phyloP scores from a whole-genome alignment of 2,113 vertebrate species.

The Perca fluviatilis region DNA sequence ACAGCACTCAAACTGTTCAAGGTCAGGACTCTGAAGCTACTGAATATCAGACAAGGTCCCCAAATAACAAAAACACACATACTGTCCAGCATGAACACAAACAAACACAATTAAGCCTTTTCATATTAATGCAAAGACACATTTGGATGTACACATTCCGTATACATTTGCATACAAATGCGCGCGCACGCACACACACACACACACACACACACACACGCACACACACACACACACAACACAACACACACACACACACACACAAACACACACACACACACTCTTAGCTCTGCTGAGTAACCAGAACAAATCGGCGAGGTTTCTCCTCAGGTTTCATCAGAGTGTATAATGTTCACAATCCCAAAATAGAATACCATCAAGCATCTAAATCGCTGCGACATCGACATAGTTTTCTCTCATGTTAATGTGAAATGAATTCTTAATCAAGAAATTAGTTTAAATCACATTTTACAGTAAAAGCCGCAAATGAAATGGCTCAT shows the following conservation, averaged over 20 bases:
- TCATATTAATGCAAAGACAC: background rate
- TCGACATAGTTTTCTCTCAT: background rate
- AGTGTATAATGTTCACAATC: constrained; percentile 54
- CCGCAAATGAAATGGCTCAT: background rate
- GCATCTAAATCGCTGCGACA: constrained; percentile 40
- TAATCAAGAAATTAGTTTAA: constrained; percentile 3
- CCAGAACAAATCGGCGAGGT: constrained; percentile 39
- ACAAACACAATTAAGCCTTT: background rate
- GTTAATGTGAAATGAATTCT: constrained; percentile 25
- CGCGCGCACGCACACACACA: background rate
- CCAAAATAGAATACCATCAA: constrained; percentile 59
- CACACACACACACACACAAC: constrained; percentile 6
- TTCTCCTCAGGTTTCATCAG: constrained; percentile 69
- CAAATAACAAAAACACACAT: constrained; percentile 36
- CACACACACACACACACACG: constrained; percentile 1
- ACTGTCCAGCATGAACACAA: background rate
- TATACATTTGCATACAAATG: background rate
- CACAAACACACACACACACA: constrained; percentile 3
- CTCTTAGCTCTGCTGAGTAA: constrained; percentile 53
- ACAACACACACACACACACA: background rate
- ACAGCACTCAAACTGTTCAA: constrained; percentile 63
- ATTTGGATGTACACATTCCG: background rate
- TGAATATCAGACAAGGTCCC: constrained; percentile 43
- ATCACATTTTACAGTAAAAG: constrained; percentile 14
- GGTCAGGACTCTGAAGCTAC: constrained; percentile 67